These are phyloP conservation scores for Aphyosemion australe DNA, from an alignment of 2,113 vertebrate species.

Conservation along the genomic window DNA sequence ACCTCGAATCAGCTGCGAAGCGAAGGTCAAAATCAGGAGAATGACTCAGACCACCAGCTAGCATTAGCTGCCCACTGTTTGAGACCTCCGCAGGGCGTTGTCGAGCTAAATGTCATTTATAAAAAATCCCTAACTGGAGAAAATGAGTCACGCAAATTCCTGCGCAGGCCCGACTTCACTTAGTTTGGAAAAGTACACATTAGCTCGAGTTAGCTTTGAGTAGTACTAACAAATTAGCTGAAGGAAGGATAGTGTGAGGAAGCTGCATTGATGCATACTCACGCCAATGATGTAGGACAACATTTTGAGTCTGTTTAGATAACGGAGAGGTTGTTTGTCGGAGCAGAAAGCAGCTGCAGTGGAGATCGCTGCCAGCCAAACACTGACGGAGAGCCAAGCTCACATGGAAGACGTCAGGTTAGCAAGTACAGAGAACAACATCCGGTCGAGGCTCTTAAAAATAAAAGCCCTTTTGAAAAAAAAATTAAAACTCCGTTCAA, in stretches of 20 bases:
- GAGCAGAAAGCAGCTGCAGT: neutral
- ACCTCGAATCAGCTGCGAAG: slow-evolving; percentile 68
- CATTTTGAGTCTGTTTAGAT: slow-evolving; percentile 40
- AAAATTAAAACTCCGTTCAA: neutral
- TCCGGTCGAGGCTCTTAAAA: slow-evolving; percentile 18
- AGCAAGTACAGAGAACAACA: rapidly evolving
- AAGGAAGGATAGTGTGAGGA: rapidly evolving
- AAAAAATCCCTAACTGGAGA: slow-evolving; percentile 26
- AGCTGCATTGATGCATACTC: slow-evolving; percentile 32
- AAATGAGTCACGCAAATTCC: slow-evolving; percentile 61
- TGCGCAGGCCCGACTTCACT: slow-evolving; percentile 4
- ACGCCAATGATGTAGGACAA: slow-evolving; percentile 71
- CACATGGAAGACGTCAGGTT: neutral
- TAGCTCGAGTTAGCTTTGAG: neutral
- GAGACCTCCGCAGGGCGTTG: slow-evolving; percentile 33
- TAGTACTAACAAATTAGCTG: neutral
- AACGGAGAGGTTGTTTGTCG: neutral
- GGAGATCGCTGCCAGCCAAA: neutral
- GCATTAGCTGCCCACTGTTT: slow-evolving; percentile 7
- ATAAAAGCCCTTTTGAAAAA: neutral
- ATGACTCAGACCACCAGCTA: slow-evolving; percentile 30
- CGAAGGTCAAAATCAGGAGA: slow-evolving; percentile 12
- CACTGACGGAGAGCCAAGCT: neutral
- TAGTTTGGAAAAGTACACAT: neutral
- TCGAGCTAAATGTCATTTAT: neutral